Evolutionary conservation across 2,888 invertebrate species (phyloP).

Genomic region (Tethea ocularis): DNA sequence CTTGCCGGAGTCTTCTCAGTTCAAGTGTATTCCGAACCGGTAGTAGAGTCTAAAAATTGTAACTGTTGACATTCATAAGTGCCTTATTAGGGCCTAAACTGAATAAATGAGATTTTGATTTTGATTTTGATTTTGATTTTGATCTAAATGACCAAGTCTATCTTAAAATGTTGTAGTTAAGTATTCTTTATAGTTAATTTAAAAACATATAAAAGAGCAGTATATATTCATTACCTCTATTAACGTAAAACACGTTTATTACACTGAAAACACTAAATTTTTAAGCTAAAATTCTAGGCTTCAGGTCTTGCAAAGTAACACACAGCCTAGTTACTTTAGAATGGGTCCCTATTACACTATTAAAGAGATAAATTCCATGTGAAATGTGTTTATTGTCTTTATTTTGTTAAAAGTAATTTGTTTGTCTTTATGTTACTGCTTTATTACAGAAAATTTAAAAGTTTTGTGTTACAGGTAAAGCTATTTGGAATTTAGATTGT

Average conservation of each 20-base stretch:
- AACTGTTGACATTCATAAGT: too few relatives aligned
- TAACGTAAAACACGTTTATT: not conserved
- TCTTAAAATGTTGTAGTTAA: not conserved
- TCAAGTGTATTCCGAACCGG: too few relatives aligned
- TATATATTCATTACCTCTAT: not conserved
- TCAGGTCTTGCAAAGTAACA: not conserved
- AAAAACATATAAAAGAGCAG: not conserved
- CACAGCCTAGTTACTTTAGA: not conserved
- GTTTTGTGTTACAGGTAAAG: not conserved
- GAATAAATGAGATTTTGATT: too few relatives aligned
- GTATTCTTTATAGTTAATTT: not conserved
- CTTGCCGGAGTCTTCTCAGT: too few relatives aligned
- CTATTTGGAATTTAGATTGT: not conserved
- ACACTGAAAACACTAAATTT: not conserved
- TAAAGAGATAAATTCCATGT: slow-evolving; percentile 2
- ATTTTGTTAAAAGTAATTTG: not conserved
- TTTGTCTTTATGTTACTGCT: not conserved
- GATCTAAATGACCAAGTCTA: not conserved
- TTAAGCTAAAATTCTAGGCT: not conserved
- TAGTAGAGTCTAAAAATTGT: too few relatives aligned
- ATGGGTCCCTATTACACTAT: slow-evolving; percentile 6
- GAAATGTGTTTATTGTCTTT: not conserved
- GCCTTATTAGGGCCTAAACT: too few relatives aligned
- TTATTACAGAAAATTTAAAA: not conserved
- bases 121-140: too few relatives aligned